Conservation (phyloP, 2,888 invertebrate genomes). For the Aproaerema taeniolella region DNA sequence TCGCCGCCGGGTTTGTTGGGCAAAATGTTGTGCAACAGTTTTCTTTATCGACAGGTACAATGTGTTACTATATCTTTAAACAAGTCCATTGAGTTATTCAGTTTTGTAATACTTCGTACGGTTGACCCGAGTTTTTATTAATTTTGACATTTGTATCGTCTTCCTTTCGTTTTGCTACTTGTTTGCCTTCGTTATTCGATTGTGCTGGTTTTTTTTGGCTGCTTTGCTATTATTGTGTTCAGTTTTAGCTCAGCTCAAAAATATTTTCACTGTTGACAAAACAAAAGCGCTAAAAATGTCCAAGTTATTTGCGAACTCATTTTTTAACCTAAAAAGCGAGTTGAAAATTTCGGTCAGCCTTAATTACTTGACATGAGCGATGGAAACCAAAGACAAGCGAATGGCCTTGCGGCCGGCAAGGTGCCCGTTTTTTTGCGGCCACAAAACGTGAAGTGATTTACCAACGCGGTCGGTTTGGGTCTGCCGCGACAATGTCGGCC, state of each 20-base stretch:
- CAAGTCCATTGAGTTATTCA: constrained; percentile 12
- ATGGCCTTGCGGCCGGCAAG: constrained; percentile 55
- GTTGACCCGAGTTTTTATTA: constrained; percentile 3
- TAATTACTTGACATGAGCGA: constrained; percentile 48
- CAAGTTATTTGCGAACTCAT: too few species aligned
- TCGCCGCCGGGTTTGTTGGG: constrained; percentile 29
- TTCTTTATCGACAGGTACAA: constrained; percentile 32
- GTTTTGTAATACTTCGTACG: constrained; percentile 20
- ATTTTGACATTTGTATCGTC: constrained; percentile 60
- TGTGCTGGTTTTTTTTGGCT: too few species aligned
- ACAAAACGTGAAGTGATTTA: constrained; percentile 57
- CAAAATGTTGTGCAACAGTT: constrained; percentile 37
- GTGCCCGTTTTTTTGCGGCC: constrained; percentile 68
- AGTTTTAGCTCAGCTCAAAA: too few species aligned
- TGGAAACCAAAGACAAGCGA: constrained; percentile 51
- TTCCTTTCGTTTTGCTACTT: constrained; percentile 54
- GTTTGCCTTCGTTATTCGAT: constrained; percentile 59
- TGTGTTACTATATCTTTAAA: constrained; percentile 5
- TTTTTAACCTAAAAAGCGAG: too few species aligned
- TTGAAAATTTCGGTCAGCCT: neutral
- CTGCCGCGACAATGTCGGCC: constrained; percentile 43
- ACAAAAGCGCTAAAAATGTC: too few species aligned
- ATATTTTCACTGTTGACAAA: too few species aligned
- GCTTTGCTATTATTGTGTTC: too few species aligned
- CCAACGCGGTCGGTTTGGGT: constrained; percentile 39